Base-by-base conservation (phyloP, 1,140 invertebrate genomes). In the Lepidotrigona ventralis region DNA sequence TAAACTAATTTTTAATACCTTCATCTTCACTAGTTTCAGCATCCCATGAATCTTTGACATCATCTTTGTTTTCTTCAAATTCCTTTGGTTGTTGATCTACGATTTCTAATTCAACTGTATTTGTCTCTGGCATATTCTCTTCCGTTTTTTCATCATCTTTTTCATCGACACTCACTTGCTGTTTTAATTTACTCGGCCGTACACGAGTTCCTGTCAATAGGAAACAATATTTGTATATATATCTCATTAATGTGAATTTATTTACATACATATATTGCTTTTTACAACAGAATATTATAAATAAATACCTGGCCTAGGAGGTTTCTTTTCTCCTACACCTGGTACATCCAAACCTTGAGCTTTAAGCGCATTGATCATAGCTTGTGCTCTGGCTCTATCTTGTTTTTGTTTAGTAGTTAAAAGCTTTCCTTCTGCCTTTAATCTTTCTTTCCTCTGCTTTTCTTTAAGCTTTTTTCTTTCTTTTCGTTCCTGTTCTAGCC, bases 351-450 rank as follows among this genome's bases (percentile, higher is more conserved):
- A 92, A 60, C 98, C 98, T 93, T 98, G 97, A 53, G 97, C 97
- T 94, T 98, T 98, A 56, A 98, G 94, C 6, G 97, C 96, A 81
- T 99, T 97, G 68, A 99, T 94, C 95, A 98, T 96, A 63, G 97
- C 97, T 92, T 98, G 97, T 4, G 98, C 97, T 86, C 98, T 95
- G 2, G 97, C 97, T 84, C 97, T 95, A 87, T 98, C 98, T 87
- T 98, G 97, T 91, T 98, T 98, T 91, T 99, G 98, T 93, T 99
- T 99, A 1, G 97, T 96, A 11, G 98, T 99, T 56, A 99, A 93
- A 39, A 99, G 94, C 95, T 99, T 99, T 3, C 99, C 99, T 95
- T 99, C 98, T 39, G 97, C 97, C 93, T 99, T 99, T 60, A 99
- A 93, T 91, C 98, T 95, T 92, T 99, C 98, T 93, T 98, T 98